These are phyloP conservation scores for Tholera decimalis DNA, from an alignment of 2,888 invertebrate species.

Conservation along the genomic window DNA sequence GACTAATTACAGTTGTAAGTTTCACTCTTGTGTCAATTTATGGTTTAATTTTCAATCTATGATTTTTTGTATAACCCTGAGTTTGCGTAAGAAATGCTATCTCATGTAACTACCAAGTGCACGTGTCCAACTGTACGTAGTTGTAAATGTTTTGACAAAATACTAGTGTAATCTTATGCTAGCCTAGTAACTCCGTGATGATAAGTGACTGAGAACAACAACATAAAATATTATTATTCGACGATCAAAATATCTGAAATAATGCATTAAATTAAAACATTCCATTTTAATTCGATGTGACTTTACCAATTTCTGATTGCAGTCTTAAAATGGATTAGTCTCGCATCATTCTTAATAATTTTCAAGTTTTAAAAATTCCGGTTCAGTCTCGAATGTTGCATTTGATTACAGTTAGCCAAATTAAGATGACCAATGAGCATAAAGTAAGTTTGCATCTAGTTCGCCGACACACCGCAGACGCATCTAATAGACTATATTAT, in stretches of 20 bases:
- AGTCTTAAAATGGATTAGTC: neutral
- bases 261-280: conserved; percentile 4
- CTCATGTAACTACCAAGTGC: neutral
- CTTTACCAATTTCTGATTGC: neutral
- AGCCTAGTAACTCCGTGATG: conserved; percentile 45
- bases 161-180: conserved; percentile 26
- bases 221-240: conserved; percentile 21
- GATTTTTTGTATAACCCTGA: neutral
- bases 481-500: conserved; percentile 70
- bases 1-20: no score
- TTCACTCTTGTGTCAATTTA: neutral
- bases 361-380: conserved; percentile 14
- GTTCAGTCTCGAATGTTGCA: conserved; percentile 32
- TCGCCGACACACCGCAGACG: conserved; percentile 58
- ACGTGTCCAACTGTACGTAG: conserved; percentile 20
- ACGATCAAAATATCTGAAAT: conserved; percentile 2
- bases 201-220: conserved; percentile 39
- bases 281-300: neutral
- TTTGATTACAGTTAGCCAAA: conserved; percentile 49
- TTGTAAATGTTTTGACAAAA: conserved; percentile 28
- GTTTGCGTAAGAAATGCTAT: neutral
- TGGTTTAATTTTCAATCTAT: neutral
- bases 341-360: neutral
- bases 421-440: conserved; percentile 44
- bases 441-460: conserved; percentile 39